These are phyloP conservation scores for Epistrophe grossulariae DNA, from an alignment of 2,888 invertebrate species.

Conservation along the genomic window DNA sequence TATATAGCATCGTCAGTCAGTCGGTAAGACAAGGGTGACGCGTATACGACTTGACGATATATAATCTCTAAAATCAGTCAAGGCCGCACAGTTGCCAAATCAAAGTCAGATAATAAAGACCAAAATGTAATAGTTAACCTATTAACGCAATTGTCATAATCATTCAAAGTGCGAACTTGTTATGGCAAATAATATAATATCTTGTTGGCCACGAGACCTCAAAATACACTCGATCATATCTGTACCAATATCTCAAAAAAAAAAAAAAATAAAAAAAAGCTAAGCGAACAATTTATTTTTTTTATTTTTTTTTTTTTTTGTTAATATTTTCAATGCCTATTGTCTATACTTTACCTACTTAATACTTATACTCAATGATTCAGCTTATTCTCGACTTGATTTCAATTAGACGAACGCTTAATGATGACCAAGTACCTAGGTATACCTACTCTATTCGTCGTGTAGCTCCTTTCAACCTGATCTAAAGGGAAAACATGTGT, in stretches of 20 bases:
- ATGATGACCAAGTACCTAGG: conserved; percentile 15
- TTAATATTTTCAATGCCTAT: conserved; percentile 11
- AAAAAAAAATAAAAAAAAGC: conserved; percentile 5
- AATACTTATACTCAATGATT: conserved; percentile 35
- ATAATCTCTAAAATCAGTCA: conserved; percentile 42
- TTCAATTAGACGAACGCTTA: conserved; percentile 18
- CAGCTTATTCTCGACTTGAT: conserved; percentile 33
- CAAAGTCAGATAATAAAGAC: conserved; percentile 23
- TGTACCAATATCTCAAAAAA: conserved; percentile 17
- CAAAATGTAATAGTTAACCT: conserved; percentile 52
- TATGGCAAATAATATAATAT: conserved; percentile 29
- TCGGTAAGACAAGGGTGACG: conserved; percentile 11
- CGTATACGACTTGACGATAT: conserved; percentile 22
- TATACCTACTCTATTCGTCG: neutral
- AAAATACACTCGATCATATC: conserved; percentile 38
- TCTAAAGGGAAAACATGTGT: neutral
- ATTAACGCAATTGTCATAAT: conserved; percentile 56
- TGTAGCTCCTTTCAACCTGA: neutral
- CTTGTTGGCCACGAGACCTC: conserved; percentile 18
- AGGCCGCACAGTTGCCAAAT: conserved; percentile 57
- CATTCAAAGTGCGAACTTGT: conserved; percentile 47
- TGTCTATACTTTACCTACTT: neutral
- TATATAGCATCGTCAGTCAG: neutral
- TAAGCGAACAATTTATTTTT: conserved; percentile 14
- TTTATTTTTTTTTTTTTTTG: conserved; percentile 11